Evolutionary conservation across 2,888 invertebrate species (phyloP), one percentile per base, ranked within the genome.

Genomic region (Slavum lentiscoides): DNA sequence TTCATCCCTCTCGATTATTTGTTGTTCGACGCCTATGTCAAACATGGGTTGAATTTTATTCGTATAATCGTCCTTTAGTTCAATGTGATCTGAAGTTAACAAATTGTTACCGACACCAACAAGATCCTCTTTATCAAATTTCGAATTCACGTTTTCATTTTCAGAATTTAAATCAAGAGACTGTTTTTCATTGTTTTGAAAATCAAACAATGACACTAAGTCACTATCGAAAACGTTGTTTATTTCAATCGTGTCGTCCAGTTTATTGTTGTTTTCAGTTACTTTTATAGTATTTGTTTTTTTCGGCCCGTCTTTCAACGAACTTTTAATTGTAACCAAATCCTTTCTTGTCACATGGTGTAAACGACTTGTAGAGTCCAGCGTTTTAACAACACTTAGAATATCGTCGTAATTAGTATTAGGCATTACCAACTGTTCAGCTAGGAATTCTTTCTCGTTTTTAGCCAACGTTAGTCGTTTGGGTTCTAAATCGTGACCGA

Each of bases 401-500:
- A 80, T 80, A 80, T 70, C 80, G 39, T 80, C n/a, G 17, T 80
- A 80, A 39, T 80, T 80, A 43, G 72, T 80, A 72, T 80, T 72
- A 19, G 70, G 70, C 55, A 80, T 80, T 39, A 19, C 23, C 55
- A 84, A 70, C 77, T 84, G 83, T 67, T 82, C 67, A 8, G 84
- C 83, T 2, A 84, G 83, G 37, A 82, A 75, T 49, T 82, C 81
- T 82, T 82, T 83, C 43, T 84, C 84, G 62, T 69, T 81, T 59
- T 82, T 82, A 0, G 82, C 82, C 21, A 84, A 68, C 9, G 82
- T 77, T 62, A 84, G 82, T 8, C 84, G 74, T 19, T 83, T 77
- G 23, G 84, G 77, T n/a, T 84, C 84, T 73, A 82, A 75, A 58
- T 82, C 82, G 81, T 84, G 84, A 15, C 84, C 84, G 37, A 84